Percentiles rank a stretch among this genome's conserved stretches.
Evolutionary conservation across 1,140 invertebrate species (phyloP).

Genomic region (Eriosoma lanigerum): DNA sequence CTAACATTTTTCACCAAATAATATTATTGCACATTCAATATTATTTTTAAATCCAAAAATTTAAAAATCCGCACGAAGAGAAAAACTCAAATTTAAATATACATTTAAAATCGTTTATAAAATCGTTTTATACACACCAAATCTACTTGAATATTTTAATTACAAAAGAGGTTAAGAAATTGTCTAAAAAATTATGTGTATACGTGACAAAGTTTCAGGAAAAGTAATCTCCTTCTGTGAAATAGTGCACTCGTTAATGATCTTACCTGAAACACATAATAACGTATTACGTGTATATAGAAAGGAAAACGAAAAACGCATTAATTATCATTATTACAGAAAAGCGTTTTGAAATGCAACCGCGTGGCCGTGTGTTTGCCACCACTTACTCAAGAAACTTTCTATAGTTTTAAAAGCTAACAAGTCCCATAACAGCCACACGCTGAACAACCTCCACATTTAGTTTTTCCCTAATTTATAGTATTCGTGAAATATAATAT

Average conservation of each 20-base stretch:
- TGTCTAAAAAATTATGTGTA: neutral
- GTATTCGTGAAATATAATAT: neutral
- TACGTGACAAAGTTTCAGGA: constrained; percentile 19
- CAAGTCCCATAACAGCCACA: constrained; percentile 2
- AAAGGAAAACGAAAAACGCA: neutral
- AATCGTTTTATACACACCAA: neutral
- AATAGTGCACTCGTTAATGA: constrained; percentile 24
- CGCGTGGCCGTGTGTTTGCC: neutral
- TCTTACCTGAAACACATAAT: constrained; percentile 9
- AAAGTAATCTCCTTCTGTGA: neutral
- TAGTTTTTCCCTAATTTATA: constrained; percentile 24
- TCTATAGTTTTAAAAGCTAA: constrained; percentile 31
- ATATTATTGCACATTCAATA: neutral
- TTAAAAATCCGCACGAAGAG: neutral
- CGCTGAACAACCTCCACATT: neutral
- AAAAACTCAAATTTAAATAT: neutral
- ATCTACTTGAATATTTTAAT: neutral
- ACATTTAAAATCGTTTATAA: neutral
- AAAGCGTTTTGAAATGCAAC: neutral
- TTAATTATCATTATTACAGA: constrained; percentile 40
- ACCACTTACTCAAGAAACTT: constrained; percentile 1
- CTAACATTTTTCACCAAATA: neutral
- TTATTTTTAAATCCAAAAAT: neutral
- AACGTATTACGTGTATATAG: neutral
- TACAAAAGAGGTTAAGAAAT: neutral